These are phyloP conservation scores for Chelonoidis abingdonii DNA, from an alignment of 2,113 vertebrate genomes.

Conservation along the genomic window DNA sequence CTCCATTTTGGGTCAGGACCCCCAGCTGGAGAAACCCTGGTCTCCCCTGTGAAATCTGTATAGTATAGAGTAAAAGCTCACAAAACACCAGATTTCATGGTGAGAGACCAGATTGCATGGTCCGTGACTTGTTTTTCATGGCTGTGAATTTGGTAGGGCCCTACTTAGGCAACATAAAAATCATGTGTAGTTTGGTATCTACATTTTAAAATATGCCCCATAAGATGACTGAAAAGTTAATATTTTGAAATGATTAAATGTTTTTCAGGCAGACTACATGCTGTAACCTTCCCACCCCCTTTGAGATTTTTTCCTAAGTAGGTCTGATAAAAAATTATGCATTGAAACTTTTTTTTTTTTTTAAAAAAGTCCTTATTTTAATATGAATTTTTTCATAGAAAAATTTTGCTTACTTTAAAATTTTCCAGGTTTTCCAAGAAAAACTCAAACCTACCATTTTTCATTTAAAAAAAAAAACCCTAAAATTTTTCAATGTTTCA, in stretches of 20 bases:
- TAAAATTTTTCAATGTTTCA: too few species aligned
- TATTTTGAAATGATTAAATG: background rate
- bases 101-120: too few species aligned
- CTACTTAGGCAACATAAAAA: too few species aligned
- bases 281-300: background rate
- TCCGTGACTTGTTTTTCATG: too few species aligned
- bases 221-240: background rate
- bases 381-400: background rate
- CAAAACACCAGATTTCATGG: too few species aligned
- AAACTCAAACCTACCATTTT: background rate
- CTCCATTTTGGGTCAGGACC: too few species aligned
- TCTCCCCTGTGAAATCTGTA: too few species aligned
- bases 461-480: background rate
- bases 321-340: background rate
- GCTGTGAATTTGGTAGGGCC: too few species aligned
- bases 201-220: background rate
- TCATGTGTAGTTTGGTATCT: background rate
- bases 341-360: background rate
- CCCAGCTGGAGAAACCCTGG: too few species aligned
- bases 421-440: background rate
- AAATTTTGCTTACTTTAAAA: background rate
- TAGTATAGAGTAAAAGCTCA: too few species aligned
- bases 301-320: background rate
- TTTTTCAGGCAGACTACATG: background rate
- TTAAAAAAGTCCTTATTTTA: background rate